Evolutionary conservation across 2,797 vertebrate genomes (phyloP).

Genomic region (Eulemur coronatus): DNA sequence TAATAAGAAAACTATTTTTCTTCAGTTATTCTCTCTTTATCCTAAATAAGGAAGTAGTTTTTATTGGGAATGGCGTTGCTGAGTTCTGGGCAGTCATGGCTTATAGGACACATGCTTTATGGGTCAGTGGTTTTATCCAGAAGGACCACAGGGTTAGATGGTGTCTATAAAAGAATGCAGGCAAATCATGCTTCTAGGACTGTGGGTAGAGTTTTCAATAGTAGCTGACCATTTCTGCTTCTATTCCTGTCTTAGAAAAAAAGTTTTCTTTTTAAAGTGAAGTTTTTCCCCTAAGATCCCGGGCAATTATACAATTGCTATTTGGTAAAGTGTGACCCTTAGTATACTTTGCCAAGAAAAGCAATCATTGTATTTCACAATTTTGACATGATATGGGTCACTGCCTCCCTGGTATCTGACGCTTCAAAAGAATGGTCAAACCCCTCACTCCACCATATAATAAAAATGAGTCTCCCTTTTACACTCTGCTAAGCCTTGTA

Average conservation of each 20-base stretch:
- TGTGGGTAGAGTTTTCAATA: background rate
- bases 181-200: background rate
- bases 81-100: background rate
- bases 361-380: background rate
- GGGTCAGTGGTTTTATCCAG: background rate
- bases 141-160: background rate
- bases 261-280: background rate
- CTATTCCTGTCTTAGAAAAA: background rate
- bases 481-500: background rate
- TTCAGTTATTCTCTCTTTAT: background rate
- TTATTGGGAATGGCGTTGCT: background rate
- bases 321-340: background rate
- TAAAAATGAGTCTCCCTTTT: background rate
- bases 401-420: background rate
- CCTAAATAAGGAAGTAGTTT: constrained; percentile 13
- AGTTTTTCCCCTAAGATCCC: background rate
- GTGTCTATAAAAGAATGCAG: background rate
- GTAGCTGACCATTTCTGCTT: constrained; percentile 19
- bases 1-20: background rate
- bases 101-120: background rate
- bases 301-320: background rate
- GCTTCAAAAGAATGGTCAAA: background rate
- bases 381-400: background rate
- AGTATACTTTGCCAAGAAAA: background rate
- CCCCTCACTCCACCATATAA: background rate